Base-by-base conservation (phyloP, 2,113 vertebrate genomes). In the Corythoichthys haematopterus region DNA sequence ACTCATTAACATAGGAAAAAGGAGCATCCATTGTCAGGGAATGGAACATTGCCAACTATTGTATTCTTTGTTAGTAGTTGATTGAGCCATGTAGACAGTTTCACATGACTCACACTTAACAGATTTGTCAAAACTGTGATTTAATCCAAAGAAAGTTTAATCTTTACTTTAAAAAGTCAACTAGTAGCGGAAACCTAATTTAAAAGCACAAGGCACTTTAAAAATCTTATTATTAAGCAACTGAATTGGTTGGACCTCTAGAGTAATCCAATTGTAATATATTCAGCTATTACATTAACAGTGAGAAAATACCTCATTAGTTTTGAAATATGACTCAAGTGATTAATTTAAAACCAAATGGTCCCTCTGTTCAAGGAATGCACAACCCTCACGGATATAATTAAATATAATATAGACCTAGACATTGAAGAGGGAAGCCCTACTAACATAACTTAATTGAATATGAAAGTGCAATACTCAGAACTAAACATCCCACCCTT, bases 381-480 rank as follows among this genome's bases (percentile, higher is more conserved):
- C 68, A 72, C 80, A 65, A 81, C 72, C 72, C 70, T 84, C 82
- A 87, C 83, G 80, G 76, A 84, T 75, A 84, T 73, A 67, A 86
- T 85, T 83, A 84, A 87, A 80, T 64, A 79, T 74, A 80, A 83
- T 82, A 77, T 71, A 72, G 74, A 75, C 84, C 77, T 87, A 83
- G 78, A 86, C 84, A 83, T 88, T 81, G 78, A 87, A 57, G 80
- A 62, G 56, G 62, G 71, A 70, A 62, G 75, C 65, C 64, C 78
- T 56, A 75, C 67, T 78, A 80, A 75, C 65, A 37, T 72, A 84
- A 80, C 74, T 74, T 83, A 88, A 86, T 75, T 81, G 71, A 88
- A 87, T 80, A 76, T 83, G 85, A 55, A 58, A 83, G 79, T 75
- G 76, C 78, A 78, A 74, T 79, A 77, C 71, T 76, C 72, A 85